Percentiles rank a stretch among this genome's conserved stretches.
phyloP scores from a whole-genome alignment of 1,140 invertebrate species.

The Bombus waltoni region DNA sequence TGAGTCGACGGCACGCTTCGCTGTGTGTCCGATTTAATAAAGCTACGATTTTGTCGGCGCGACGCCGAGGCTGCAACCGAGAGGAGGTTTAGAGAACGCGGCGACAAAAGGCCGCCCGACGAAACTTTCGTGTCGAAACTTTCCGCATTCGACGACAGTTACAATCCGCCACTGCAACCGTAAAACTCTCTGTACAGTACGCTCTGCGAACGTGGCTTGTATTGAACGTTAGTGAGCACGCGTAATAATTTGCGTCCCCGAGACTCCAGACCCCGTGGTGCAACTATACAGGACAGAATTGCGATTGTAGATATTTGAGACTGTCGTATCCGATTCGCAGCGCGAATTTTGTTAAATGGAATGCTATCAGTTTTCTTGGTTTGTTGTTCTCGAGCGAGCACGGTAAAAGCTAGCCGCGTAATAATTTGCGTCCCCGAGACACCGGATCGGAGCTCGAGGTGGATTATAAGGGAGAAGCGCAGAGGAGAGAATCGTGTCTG shows the following conservation, averaged over 20 bases:
- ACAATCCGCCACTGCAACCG: neutral
- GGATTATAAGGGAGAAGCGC: neutral
- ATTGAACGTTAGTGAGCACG: neutral
- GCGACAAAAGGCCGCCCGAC: neutral
- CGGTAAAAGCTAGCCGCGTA: neutral
- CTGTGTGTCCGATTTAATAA: constrained; percentile 43
- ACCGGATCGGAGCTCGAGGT: too few relatives aligned
- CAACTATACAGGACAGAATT: neutral
- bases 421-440: neutral
- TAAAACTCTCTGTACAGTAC: neutral
- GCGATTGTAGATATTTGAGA: neutral
- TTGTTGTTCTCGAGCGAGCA: neutral
- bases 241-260: neutral
- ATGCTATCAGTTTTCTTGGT: too few relatives aligned
- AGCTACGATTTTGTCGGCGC: constrained; percentile 14
- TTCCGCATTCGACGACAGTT: neutral
- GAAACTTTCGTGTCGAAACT: neutral
- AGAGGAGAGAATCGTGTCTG: neutral
- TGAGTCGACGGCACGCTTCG: constrained; percentile 31
- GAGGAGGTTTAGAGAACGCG: neutral
- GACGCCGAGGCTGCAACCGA: neutral
- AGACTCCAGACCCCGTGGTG: neutral
- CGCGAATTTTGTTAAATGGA: too few relatives aligned
- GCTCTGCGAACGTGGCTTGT: too few relatives aligned
- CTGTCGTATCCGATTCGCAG: neutral